These are phyloP conservation scores for Speoplatyrhinus poulsoni DNA, from an alignment of 2,113 vertebrate species.

Conservation along the genomic window DNA sequence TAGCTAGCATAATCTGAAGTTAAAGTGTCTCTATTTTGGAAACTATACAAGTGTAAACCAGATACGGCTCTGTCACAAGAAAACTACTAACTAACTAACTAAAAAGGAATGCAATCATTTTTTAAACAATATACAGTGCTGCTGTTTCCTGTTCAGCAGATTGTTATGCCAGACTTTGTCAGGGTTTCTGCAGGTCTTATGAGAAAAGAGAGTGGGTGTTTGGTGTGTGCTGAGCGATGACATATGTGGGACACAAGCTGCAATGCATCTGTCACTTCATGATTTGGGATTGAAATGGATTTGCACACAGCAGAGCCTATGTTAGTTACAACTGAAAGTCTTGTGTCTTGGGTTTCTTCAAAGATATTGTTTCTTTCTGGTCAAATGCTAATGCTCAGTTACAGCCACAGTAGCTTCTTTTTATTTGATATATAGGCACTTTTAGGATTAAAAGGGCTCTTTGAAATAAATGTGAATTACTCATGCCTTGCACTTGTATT, in stretches of 20 bases:
- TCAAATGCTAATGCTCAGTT: slow-evolving; percentile 48
- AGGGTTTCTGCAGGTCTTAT: slow-evolving; percentile 52
- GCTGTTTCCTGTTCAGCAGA: too few relatives aligned
- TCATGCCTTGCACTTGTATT: too few relatives aligned
- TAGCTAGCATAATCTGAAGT: slow-evolving; percentile 27
- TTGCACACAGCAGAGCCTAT: slow-evolving; percentile 38
- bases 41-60: not conserved
- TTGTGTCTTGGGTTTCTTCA: slow-evolving; percentile 42
- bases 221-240: slow-evolving; percentile 64
- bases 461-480: slow-evolving; percentile 35
- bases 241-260: slow-evolving; percentile 66
- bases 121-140: too few relatives aligned
- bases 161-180: slow-evolving; percentile 68
- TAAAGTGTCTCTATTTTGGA: slow-evolving; percentile 24
- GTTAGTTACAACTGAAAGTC: slow-evolving; percentile 41
- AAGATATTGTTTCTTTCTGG: slow-evolving; percentile 42
- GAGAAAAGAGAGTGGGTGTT: slow-evolving; percentile 50
- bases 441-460: slow-evolving; percentile 66
- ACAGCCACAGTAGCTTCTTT: slow-evolving; percentile 55
- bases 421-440: slow-evolving; percentile 63
- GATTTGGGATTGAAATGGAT: slow-evolving; percentile 39
- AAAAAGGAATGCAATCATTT: too few relatives aligned
- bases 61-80: too few relatives aligned
- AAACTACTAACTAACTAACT: too few relatives aligned
- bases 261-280: slow-evolving; percentile 46